A percentile compares a stretch with the other conserved stretches of the same genome.
Evolutionary conservation across 2,797 vertebrate genomes (phyloP).

Genomic region (Erithacus rubecula): DNA sequence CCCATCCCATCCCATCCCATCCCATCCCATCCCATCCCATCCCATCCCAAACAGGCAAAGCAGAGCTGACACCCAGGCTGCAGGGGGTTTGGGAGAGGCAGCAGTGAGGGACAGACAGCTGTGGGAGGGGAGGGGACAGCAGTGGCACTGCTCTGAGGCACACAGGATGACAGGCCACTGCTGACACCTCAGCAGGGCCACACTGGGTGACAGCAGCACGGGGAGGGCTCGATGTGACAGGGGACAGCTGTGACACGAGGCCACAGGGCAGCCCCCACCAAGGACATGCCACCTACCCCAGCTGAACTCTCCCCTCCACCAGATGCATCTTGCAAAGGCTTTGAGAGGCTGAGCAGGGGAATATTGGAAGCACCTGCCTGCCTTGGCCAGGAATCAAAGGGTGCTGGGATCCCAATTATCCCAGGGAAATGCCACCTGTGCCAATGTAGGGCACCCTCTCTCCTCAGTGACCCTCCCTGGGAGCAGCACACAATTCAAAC

Average conservation of each 20-base stretch:
- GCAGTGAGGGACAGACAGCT: neutral
- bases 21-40: no score
- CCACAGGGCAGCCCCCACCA: rapidly evolving
- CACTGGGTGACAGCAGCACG: rapidly evolving
- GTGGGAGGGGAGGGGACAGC: neutral
- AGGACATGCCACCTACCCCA: neutral
- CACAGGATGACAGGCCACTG: neutral
- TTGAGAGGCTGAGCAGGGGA: neutral
- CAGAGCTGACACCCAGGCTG: neutral
- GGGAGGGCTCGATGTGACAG: neutral
- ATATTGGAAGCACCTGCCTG: conserved; percentile 16
- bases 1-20: no score
- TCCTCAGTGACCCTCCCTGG: neutral
- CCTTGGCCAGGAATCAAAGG: neutral
- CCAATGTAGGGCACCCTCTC: conserved; percentile 15
- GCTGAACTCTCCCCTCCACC: neutral
- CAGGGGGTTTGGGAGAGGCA: neutral
- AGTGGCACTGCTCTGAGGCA: rapidly evolving
- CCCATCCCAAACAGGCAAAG: neutral
- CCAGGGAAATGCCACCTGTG: neutral
- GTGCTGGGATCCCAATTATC: neutral
- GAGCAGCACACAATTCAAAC: neutral
- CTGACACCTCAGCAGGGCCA: neutral
- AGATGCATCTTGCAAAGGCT: neutral
- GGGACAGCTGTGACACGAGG: neutral